A percentile compares a stretch with the other conserved stretches of the same genome.
Conservation (phyloP, 1,140 invertebrate species). For the Agrilus planipennis region DNA sequence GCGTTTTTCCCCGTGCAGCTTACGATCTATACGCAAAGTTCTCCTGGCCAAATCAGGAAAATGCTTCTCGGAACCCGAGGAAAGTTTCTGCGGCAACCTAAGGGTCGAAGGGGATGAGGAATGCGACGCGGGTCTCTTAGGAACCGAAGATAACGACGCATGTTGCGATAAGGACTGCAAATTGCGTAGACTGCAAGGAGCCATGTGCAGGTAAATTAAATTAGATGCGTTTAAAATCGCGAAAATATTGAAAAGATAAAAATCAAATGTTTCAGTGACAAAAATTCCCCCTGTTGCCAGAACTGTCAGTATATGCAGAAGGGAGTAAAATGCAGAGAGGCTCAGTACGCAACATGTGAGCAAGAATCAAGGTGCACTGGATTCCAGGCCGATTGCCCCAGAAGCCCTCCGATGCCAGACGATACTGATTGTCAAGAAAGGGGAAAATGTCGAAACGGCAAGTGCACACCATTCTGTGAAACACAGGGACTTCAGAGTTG, state of each 20-base stretch:
- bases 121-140: slow-evolving; percentile 85
- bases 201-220: slow-evolving; percentile 62
- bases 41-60: slow-evolving; percentile 79
- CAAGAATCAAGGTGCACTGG: slow-evolving; percentile 73
- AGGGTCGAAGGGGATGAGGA: slow-evolving; percentile 89
- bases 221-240: not conserved
- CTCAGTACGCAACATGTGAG: slow-evolving; percentile 80
- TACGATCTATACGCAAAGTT: slow-evolving; percentile 84
- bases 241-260: not conserved
- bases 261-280: slow-evolving; percentile 54
- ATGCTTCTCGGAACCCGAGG: slow-evolving; percentile 89
- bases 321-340: slow-evolving; percentile 73
- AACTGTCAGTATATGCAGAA: slow-evolving; percentile 73
- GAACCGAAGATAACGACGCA: slow-evolving; percentile 80
- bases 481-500: slow-evolving; percentile 83
- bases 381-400: slow-evolving; percentile 55
- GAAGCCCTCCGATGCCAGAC: slow-evolving; percentile 77
- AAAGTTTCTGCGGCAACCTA: slow-evolving; percentile 89
- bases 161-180: slow-evolving; percentile 92
- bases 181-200: slow-evolving; percentile 62
- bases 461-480: slow-evolving; percentile 87
- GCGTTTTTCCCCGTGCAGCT: slow-evolving; percentile 90
- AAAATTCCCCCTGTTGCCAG: slow-evolving; percentile 89
- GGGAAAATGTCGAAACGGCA: slow-evolving; percentile 72
- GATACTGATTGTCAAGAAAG: slow-evolving; percentile 78